Evolutionary conservation across 2,797 vertebrate species (phyloP), one percentile per base, ranked within the genome.

Genomic region (Valencia hispanica): DNA sequence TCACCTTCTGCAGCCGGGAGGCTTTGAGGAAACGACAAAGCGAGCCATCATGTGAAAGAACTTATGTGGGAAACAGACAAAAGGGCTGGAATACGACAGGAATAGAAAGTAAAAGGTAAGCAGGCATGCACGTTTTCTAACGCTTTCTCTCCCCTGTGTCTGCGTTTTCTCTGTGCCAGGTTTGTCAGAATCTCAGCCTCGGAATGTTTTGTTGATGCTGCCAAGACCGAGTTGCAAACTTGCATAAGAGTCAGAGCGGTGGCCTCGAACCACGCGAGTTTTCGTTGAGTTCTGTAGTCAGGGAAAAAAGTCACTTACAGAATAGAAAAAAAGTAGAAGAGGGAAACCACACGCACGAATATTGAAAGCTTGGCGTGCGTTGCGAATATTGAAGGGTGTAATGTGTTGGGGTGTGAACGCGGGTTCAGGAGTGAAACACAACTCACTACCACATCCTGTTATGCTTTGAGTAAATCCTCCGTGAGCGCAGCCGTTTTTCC

Each of bases 11-110:
- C 90, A 88, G 84, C 86, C 85, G 72, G 84, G 91, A 82, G 88
- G 92, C 90, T 93, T 89, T 87, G 82, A 91, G 90, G 92, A 93
- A 92, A 86, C 91, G 91, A 90, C 91, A 82, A 70, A 93, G 89
- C 88, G 91, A 94, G 94, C 89, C 94, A 96, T 88, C 93, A 96
- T 96, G 95, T 96, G 95, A 96, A 78, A 92, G 89, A 91, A 87
- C 74, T 88, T 84, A 88, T 82, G 88, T 88, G 84, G 80, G 87
- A 85, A 92, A 88, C 89, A 91, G 88, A 94, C 89, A 89, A 87
- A 92, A 90, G 91, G 92, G 92, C 93, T 92, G 94, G 92, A 93
- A 90, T 84, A 92, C 90, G 87, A 92, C 91, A 86, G 71, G 85
- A 87, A 88, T 57, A 87, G 85, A 87, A 80, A 91, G 91, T 83